Percentiles rank a stretch among this genome's conserved stretches.
Conservation (phyloP, 2,113 vertebrate genomes). For the Ceyx cyanopectus region DNA sequence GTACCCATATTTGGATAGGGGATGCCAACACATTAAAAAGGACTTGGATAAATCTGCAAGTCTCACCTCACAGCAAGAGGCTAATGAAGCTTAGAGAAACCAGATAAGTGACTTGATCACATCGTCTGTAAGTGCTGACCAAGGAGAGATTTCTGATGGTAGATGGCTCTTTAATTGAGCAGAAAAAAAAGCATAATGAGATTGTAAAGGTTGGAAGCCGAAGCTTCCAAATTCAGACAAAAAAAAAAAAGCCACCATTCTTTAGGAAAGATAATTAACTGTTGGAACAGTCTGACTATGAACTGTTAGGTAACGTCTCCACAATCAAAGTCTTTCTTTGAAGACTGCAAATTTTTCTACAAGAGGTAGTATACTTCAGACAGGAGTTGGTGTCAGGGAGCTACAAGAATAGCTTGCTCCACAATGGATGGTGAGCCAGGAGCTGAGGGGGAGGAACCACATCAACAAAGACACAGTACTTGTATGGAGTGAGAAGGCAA, state of each 20-base stretch:
- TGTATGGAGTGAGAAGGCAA: background rate
- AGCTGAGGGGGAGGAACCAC: background rate
- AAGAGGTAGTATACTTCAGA: background rate
- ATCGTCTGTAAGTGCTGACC: background rate
- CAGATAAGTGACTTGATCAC: background rate
- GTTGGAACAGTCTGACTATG: background rate
- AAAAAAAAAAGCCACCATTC: background rate
- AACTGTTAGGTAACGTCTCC: background rate
- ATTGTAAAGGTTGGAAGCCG: constrained; percentile 2
- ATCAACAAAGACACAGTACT: background rate
- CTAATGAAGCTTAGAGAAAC: constrained; percentile 38
- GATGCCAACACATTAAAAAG: background rate
- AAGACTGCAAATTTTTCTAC: background rate
- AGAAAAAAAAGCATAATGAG: constrained; percentile 55
- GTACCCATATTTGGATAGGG: background rate
- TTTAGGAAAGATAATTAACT: constrained; percentile 25
- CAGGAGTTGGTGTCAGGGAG: background rate
- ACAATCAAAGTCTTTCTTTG: background rate
- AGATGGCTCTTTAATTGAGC: constrained; percentile 50
- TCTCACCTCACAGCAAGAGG: background rate
- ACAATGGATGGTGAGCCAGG: background rate
- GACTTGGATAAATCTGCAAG: background rate
- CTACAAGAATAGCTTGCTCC: background rate
- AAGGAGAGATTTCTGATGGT: constrained; percentile 28
- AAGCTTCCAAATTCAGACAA: constrained; percentile 30